Conservation (phyloP, 2,797 vertebrate genomes). For the Capromys pilorides region DNA sequence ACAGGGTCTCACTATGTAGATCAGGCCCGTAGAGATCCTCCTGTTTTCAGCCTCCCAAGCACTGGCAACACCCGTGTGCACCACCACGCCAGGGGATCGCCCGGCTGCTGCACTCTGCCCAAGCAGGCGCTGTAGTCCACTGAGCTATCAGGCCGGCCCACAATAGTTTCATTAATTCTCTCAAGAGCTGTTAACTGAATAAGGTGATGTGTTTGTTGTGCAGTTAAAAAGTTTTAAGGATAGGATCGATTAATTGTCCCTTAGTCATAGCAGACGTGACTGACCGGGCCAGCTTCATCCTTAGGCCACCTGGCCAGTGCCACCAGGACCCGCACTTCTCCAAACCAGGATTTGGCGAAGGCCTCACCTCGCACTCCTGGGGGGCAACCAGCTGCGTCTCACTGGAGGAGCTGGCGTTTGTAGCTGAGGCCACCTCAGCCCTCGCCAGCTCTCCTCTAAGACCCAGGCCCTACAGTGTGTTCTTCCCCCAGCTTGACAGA, state of each 20-base stretch:
- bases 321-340: not conserved
- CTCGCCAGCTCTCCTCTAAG: not conserved
- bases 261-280: not conserved
- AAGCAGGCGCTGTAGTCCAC: too few species aligned
- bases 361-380: not conserved
- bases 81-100: too few species aligned
- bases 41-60: too few species aligned
- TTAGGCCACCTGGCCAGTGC: not conserved
- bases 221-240: not conserved
- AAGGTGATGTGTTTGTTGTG: not conserved
- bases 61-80: too few species aligned
- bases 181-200: not conserved
- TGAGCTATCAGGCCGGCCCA: too few species aligned
- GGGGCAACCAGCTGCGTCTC: not conserved
- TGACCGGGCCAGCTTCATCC: not conserved
- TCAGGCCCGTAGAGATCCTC: too few species aligned
- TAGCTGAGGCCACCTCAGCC: not conserved
- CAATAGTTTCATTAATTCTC: not conserved
- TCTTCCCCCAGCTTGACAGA: not conserved
- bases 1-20: too few species aligned
- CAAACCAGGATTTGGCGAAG: not conserved
- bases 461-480: not conserved
- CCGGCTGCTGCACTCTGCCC: too few species aligned
- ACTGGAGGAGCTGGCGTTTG: not conserved
- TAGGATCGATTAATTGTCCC: not conserved